Evolutionary conservation across 2,113 vertebrate genomes (phyloP), one percentile per base, ranked within the genome.

Genomic region (Tachysurus vachellii): DNA sequence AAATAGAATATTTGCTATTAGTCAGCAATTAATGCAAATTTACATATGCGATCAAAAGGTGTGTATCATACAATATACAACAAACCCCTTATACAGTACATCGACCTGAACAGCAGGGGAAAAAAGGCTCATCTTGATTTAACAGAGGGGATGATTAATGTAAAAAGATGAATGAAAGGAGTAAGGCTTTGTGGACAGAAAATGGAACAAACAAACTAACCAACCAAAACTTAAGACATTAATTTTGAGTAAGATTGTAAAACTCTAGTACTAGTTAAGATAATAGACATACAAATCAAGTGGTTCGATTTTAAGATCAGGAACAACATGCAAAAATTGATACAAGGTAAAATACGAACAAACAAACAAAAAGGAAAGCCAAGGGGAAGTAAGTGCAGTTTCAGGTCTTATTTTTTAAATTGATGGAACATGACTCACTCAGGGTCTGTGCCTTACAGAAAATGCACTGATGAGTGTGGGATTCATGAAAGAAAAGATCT

Each of bases 21-120:
- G 97, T 97, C 96, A 98, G 97, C 95, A 97, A 96, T 96, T 95
- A 97, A 97, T 96, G 94, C 94, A 97, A 98, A 97, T 97, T 95
- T 96, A 98, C 95, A 97, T 94, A 97, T 92, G 94, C 96, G 96
- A 97, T 96, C 95, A 96, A 97, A 97, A 97, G 94, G 91, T 94
- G 95, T 96, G 92, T 96, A 96, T 96, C 93, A 95, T 95, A 96
- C 95, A 96, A 96, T 97, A 96, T 96, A 96, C 95, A 97, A 95
- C 95, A 95, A 95, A 94, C 92, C 92, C 93, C 90, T 94, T 93
- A 93, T 94, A 95, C 93, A 95, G 94, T 94, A 93, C 93, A 96
- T 95, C 93, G 95, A 95, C 95, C 95, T 95, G 93, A 95, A 96
- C 89, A 96, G 95, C 95, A 96, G 94, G 92, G 17, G 3, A 14